Conservation (phyloP, 64 coral and sea anemone species). For the Pocillopora damicornis region DNA sequence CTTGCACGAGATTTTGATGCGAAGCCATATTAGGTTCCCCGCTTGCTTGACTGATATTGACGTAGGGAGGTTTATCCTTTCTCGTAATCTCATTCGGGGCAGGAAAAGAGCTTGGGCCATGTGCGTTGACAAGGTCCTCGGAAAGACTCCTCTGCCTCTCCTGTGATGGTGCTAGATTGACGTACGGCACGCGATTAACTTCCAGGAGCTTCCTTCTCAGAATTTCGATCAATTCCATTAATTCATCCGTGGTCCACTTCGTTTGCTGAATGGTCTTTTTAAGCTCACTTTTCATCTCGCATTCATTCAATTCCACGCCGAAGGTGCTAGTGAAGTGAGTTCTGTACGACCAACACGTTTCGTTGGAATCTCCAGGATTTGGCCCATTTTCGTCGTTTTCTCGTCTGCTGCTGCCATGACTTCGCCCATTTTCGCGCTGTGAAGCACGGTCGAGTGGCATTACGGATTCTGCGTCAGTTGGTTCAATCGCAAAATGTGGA, state of each 20-base stretch:
- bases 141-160: neutral
- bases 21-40: neutral
- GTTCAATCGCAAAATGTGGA: neutral
- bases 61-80: neutral
- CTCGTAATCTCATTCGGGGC: neutral
- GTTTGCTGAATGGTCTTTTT: neutral
- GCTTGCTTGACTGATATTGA: neutral
- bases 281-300: neutral
- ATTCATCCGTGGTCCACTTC: constrained; percentile 13
- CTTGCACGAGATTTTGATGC: neutral
- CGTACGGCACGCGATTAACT: neutral
- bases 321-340: neutral
- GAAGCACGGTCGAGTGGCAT: too few relatives aligned
- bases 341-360: neutral
- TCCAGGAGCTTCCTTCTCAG: neutral
- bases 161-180: neutral
- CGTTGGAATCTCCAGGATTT: neutral
- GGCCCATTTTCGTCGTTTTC: neutral
- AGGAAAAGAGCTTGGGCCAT: neutral
- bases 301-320: neutral
- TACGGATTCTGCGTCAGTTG: neutral
- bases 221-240: constrained; percentile 4
- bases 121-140: neutral
- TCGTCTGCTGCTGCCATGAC: neutral
- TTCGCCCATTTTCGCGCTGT: neutral